Conservation (phyloP, 1,140 invertebrate species). For the Prorops nasuta region DNA sequence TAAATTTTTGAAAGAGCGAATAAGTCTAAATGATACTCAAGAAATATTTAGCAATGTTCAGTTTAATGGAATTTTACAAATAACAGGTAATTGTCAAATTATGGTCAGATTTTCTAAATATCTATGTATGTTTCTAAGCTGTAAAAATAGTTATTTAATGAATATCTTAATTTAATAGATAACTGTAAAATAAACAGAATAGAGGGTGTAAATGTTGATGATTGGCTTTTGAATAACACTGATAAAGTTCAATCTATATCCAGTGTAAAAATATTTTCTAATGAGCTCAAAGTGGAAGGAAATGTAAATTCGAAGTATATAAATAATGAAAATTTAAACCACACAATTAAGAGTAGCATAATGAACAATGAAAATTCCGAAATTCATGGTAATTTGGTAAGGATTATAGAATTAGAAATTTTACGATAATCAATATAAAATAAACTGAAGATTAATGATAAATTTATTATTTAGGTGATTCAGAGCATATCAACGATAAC, state of each 20-base stretch:
- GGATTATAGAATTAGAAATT: not conserved
- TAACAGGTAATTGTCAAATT: slow-evolving; percentile 18
- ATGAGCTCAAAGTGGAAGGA: slow-evolving; percentile 25
- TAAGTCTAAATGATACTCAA: slow-evolving; percentile 29
- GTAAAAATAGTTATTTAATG: no score
- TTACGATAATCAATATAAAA: not conserved
- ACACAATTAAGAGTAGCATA: slow-evolving; percentile 23
- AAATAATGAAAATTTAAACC: slow-evolving; percentile 24
- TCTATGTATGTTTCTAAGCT: no score
- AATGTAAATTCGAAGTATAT: slow-evolving; percentile 19
- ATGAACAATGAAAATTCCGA: slow-evolving; percentile 27
- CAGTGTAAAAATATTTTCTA: slow-evolving; percentile 30
- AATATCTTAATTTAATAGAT: no score
- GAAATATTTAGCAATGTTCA: slow-evolving; percentile 26
- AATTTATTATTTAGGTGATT: not conserved
- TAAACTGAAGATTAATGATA: not conserved
- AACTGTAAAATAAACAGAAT: no score
- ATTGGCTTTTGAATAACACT: not conserved
- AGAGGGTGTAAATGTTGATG: no score
- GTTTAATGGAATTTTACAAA: slow-evolving; percentile 29
- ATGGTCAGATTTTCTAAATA: not conserved
- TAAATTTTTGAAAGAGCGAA: slow-evolving; percentile 27
- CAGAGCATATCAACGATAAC: no score
- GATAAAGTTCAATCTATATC: slow-evolving; percentile 14
- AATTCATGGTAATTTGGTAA: slow-evolving; percentile 38